Base-by-base conservation (phyloP, 2,888 invertebrate genomes). In the Julus scandinavius region DNA sequence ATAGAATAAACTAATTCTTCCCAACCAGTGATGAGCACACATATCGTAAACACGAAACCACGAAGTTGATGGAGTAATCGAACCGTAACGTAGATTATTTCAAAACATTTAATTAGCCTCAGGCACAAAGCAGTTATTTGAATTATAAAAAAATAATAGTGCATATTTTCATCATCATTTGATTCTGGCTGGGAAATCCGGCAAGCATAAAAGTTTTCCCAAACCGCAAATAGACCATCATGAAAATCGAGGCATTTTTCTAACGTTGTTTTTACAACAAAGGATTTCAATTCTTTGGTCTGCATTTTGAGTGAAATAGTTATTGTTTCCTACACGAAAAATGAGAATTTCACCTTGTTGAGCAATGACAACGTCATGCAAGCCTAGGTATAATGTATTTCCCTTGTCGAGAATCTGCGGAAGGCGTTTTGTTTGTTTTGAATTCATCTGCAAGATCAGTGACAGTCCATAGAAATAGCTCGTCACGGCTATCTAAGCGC, bases 401-500 rank as follows among this genome's bases (percentile, higher is more conserved):
- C 63, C 63, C 63, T 63, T 5, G 13, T 13, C 17, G 5, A 58
- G 58, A 50, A 17, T 58, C 58, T 17, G 20, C 20, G 63, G 63
- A 63, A 63, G 63, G 63, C n/a, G 20, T 63, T 63, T 63, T 63
- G 63, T 63, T 63, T 63, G 63, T 63, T 63, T 63, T 63, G 63
- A 63, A 63, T 63, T 63, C 63, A n/a, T 20, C 20, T 20, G 20
- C 63, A 20, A 63, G 63, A 63, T 63, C 63, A 63, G 63, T 63
- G 63, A 63, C 63, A 63, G 63, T 63, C 20, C 63, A 63, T 85
- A 45, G 45, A 85, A 85, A 85, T 40, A 9, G 45, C 85, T n/a
- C 85, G 85, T 85, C 85, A 85, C 45, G 85, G 85, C 40, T 85
- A 45, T 85, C 38, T 83, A 20, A 20, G 40, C 40, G n/a, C 83